Percentiles rank a stretch among this genome's conserved stretches.
Conservation (phyloP, 2,888 invertebrate genomes). For the Melolontha melolontha region DNA sequence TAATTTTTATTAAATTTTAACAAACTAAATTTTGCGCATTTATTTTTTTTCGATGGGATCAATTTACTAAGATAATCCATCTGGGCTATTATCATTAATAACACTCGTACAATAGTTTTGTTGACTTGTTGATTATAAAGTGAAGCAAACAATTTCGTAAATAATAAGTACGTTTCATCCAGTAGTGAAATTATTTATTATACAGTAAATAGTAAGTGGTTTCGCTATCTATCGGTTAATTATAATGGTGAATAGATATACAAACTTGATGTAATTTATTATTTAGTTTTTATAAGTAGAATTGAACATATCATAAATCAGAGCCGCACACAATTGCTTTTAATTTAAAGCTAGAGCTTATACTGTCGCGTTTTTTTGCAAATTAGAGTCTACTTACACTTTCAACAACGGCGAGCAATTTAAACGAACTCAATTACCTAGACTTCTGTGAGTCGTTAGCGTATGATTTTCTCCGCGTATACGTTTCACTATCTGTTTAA, state of each 20-base stretch:
- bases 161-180: background rate
- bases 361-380: conserved; percentile 4
- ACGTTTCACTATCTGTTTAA: conserved; percentile 4
- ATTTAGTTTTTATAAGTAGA: conserved; percentile 1
- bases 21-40: too few relatives aligned
- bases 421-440: conserved; percentile 21
- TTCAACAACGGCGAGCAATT: conserved; percentile 4
- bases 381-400: background rate
- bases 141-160: too few relatives aligned
- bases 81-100: too few relatives aligned
- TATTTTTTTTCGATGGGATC: too few relatives aligned
- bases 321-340: background rate
- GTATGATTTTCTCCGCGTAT: background rate
- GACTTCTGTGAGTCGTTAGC: conserved; percentile 10
- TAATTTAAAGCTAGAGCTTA: conserved; percentile 13
- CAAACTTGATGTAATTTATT: conserved; percentile 8
- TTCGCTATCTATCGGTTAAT: conserved; percentile 19
- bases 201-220: conserved; percentile 7
- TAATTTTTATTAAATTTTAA: too few relatives aligned
- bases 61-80: too few relatives aligned
- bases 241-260: conserved; percentile 14
- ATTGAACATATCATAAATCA: conserved; percentile 2
- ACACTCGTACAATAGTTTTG: background rate
- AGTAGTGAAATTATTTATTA: conserved; percentile 7
- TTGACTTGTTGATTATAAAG: background rate